A percentile compares a stretch with the other conserved stretches of the same genome.
phyloP scores from a whole-genome alignment of 2,797 vertebrate genomes.

The Lepilemur ruficaudatus region DNA sequence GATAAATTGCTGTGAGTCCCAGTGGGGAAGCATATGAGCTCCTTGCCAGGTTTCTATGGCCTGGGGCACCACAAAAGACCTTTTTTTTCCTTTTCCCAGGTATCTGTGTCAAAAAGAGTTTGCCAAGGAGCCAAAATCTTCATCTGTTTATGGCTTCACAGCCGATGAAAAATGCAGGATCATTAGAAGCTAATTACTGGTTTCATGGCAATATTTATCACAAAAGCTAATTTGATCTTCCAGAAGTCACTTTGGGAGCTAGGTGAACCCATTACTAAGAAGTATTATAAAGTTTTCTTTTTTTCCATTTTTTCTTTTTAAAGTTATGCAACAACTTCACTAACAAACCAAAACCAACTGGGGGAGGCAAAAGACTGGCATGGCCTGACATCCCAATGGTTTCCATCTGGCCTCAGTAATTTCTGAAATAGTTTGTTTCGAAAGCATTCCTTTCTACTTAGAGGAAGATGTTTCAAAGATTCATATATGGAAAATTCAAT shows the following conservation, averaged over 20 bases:
- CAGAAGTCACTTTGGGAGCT: conserved; percentile 47
- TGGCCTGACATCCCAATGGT: conserved; percentile 37
- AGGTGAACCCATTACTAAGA: conserved; percentile 35
- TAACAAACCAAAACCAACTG: conserved; percentile 57
- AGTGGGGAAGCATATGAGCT: neutral
- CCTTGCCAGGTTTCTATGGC: conserved; percentile 67
- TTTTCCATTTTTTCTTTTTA: neutral
- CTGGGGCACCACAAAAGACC: conserved; percentile 42
- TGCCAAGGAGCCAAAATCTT: conserved; percentile 72
- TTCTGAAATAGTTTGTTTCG: conserved; percentile 61
- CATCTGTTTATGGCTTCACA: conserved; percentile 67
- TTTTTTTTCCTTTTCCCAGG: conserved; percentile 49
- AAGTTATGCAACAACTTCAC: neutral
- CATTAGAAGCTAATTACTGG: conserved; percentile 77
- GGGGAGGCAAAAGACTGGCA: neutral
- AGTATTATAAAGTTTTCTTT: neutral
- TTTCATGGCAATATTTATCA: conserved; percentile 73
- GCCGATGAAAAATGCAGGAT: conserved; percentile 73
- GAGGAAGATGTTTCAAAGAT: conserved; percentile 52
- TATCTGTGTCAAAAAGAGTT: conserved; percentile 74
- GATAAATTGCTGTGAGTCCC: conserved; percentile 29
- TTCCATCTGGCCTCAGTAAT: conserved; percentile 68
- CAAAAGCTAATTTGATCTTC: conserved; percentile 66
- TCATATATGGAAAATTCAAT: conserved; percentile 48
- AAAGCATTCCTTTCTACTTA: conserved; percentile 63